Evolutionary conservation across 1,140 invertebrate species (phyloP).

Genomic region (Drosophila mojavensis): DNA sequence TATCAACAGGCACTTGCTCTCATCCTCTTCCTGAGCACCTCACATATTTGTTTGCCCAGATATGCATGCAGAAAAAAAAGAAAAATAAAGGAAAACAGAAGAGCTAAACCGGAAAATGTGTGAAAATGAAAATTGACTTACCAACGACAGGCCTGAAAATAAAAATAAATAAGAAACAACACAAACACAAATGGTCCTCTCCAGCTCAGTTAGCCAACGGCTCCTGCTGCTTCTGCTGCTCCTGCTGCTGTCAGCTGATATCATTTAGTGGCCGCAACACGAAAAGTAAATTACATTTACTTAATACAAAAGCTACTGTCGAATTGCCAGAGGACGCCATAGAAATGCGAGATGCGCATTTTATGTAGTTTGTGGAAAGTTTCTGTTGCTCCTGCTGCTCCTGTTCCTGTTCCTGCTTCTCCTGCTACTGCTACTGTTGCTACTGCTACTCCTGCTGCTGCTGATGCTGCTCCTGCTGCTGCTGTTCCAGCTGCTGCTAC

Average conservation of each 20-base stretch:
- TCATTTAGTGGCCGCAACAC: constrained; percentile 46
- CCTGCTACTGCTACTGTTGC: no score
- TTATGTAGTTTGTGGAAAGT: constrained; percentile 47
- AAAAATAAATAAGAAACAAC: constrained; percentile 5
- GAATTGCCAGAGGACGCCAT: constrained; percentile 32
- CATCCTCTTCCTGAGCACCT: constrained; percentile 6
- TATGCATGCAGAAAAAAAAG: constrained; percentile 26
- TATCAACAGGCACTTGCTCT: constrained; percentile 45
- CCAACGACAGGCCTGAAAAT: neutral
- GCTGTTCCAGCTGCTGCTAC: no score
- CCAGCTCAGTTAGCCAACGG: no score
- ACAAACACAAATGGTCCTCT: neutral
- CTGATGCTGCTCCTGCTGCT: no score
- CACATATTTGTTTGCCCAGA: constrained; percentile 43
- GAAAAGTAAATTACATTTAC: constrained; percentile 51
- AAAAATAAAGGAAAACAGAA: neutral
- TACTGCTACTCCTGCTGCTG: no score
- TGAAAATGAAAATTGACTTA: constrained; percentile 43
- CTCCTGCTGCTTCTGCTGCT: neutral
- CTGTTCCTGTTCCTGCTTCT: no score
- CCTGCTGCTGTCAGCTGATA: constrained; percentile 40
- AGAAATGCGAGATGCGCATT: constrained; percentile 57
- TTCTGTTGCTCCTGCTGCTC: neutral
- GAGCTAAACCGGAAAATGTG: constrained; percentile 40
- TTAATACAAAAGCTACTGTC: constrained; percentile 19